A percentile compares a stretch with the other conserved stretches of the same genome.
Evolutionary conservation across 2,113 vertebrate species (phyloP).

Genomic region (Geothlypis trichas): DNA sequence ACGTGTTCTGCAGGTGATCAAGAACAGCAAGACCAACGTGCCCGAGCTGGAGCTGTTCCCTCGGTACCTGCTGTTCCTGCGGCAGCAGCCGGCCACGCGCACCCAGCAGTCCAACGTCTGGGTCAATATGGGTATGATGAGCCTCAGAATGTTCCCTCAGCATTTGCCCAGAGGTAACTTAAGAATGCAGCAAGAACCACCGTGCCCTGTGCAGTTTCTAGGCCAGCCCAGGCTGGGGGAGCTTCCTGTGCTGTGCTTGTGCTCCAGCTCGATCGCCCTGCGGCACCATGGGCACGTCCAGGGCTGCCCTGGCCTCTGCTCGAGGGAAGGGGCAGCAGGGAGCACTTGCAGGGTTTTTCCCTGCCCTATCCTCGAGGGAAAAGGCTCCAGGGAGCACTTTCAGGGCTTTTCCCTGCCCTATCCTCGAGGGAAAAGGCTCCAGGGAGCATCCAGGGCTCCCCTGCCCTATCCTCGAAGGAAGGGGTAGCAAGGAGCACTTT

Average conservation of each 20-base stretch:
- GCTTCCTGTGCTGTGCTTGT: slow-evolving; percentile 60
- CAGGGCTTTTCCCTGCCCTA: no score
- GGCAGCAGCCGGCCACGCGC: slow-evolving; percentile 92
- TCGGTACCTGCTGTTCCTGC: slow-evolving; percentile 92
- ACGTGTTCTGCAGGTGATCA: slow-evolving; percentile 82
- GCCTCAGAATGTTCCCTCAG: slow-evolving; percentile 96
- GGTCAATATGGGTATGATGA: slow-evolving; percentile 99
- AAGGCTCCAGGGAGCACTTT: not conserved
- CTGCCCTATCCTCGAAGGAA: not conserved
- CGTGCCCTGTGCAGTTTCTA: slow-evolving; percentile 36
- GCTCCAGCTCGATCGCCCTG: not conserved
- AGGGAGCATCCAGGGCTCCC: not conserved
- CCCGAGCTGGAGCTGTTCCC: slow-evolving; percentile 93
- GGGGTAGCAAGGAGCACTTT: not conserved
- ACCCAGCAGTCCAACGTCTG: slow-evolving; percentile 98
- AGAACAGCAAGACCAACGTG: slow-evolving; percentile 80
- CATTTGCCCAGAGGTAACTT: slow-evolving; percentile 96
- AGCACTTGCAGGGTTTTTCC: not conserved
- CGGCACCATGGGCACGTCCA: not conserved
- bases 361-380: not conserved
- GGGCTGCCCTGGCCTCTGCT: not conserved
- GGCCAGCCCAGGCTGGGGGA: slow-evolving; percentile 22
- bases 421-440: not conserved
- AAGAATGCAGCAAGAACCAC: slow-evolving; percentile 97
- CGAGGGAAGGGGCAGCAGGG: not conserved